Evolutionary conservation across 2,797 vertebrate species (phyloP).

Genomic region (Cyprinella venusta): DNA sequence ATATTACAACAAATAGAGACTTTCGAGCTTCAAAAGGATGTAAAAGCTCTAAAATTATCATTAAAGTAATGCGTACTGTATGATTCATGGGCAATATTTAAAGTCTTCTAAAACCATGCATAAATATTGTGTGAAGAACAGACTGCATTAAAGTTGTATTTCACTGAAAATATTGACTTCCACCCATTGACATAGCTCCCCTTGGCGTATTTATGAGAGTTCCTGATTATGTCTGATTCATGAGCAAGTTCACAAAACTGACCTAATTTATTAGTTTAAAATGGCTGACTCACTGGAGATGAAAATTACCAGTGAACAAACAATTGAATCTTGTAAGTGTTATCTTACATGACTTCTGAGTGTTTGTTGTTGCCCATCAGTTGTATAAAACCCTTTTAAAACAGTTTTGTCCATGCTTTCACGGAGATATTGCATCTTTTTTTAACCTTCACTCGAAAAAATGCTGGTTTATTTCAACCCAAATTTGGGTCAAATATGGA

Average conservation of each 20-base stretch:
- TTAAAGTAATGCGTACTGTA: not conserved
- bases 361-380: not conserved
- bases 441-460: not conserved
- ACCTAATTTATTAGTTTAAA: not conserved
- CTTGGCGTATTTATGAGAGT: not conserved
- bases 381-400: not conserved
- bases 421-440: not conserved
- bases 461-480: too few relatives aligned
- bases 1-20: not conserved
- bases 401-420: not conserved
- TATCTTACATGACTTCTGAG: not conserved
- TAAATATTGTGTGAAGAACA: not conserved
- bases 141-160: slow-evolving; percentile 13
- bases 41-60: not conserved
- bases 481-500: too few relatives aligned
- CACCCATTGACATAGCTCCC: not conserved
- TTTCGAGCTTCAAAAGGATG: not conserved
- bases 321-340: not conserved
- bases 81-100: not conserved
- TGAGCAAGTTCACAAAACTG: not conserved
- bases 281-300: not conserved
- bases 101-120: not conserved
- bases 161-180: not conserved
- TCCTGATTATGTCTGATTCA: not conserved
- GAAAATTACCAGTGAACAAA: not conserved